Evolutionary conservation across 2,888 invertebrate species (phyloP).

Genomic region (Drosophila atroscutellata): DNA sequence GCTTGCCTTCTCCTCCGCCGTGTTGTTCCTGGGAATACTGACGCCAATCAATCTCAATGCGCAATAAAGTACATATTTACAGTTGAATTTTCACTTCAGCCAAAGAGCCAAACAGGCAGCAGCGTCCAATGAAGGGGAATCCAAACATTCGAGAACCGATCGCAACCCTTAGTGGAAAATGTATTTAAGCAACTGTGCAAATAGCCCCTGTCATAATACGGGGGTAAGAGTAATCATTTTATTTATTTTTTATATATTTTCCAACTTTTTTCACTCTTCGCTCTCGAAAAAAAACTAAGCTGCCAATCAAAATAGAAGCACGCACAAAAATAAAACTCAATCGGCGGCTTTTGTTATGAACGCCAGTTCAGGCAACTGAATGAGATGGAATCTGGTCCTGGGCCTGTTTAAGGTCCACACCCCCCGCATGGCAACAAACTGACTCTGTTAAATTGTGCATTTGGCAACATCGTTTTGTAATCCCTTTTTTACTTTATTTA

Average conservation of each 20-base stretch:
- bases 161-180: slow-evolving; percentile 64
- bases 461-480: slow-evolving; percentile 41
- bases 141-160: slow-evolving; percentile 19
- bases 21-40: not conserved
- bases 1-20: not conserved
- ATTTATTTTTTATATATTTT: slow-evolving; percentile 22
- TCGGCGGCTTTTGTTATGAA: slow-evolving; percentile 45
- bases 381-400: not conserved
- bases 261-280: slow-evolving; percentile 16
- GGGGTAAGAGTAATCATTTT: slow-evolving; percentile 26
- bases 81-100: slow-evolving; percentile 65
- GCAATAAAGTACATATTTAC: slow-evolving; percentile 72
- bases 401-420: not conserved
- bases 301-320: slow-evolving; percentile 70
- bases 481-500: slow-evolving; percentile 10
- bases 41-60: slow-evolving; percentile 39
- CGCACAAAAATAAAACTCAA: slow-evolving; percentile 23
- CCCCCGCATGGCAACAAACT: slow-evolving; percentile 35
- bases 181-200: slow-evolving; percentile 75
- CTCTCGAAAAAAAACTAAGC: slow-evolving; percentile 43
- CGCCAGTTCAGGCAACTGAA: slow-evolving; percentile 46
- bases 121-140: slow-evolving; percentile 25
- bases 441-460: slow-evolving; percentile 55
- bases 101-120: slow-evolving; percentile 35
- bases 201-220: slow-evolving; percentile 38